Evolutionary conservation across 2,888 invertebrate genomes (phyloP), one percentile per base, ranked within the genome.

Genomic region (Perizoma affinitatum): DNA sequence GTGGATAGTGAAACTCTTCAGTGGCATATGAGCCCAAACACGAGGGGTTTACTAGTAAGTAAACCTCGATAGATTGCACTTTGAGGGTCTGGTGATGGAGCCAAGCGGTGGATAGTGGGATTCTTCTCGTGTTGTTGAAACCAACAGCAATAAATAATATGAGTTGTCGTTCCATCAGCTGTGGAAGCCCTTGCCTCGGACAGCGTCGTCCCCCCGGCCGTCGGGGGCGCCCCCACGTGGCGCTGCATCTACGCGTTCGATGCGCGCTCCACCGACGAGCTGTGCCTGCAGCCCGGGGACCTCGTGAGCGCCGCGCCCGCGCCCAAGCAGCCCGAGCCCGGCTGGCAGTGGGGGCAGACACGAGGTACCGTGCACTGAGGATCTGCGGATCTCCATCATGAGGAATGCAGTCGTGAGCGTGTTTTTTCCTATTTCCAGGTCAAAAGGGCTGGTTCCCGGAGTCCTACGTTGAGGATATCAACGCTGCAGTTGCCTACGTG

Each of bases 361-460:
- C 94, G 97, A 78, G 98, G 92, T 90, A 47, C 11, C 4, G 6
- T 6, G 5, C 38, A 38, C 38, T n/a, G n/a, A n/a, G n/a, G n/a
- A n/a, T n/a, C n/a, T n/a, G n/a, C n/a, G n/a, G 22, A 22, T 22
- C 1, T 22, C 22, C 22, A 22, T 22, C 22, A 22, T 22, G 22
- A 3, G 22, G 22, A 22, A 2, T 22, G 22, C 22, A 22, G 22
- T 22, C 22, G 22, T 22, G 22, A 22, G 22, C 22, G 22, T 22
- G 22, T 22, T 22, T 22, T 22, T 2, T 22, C 4, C 38, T 38
- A 7, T 38, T 7, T 38, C 38, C 33, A 35, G 91, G 98, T 4
- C 96, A 96, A 66, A 96, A 96, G 0, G 99, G 99, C 1, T 98
- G 98, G 98, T 99, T 99, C 90, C 99, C 99, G 0, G 98, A 98